These are phyloP conservation scores for Pogonophryne albipinna DNA, from an alignment of 2,797 vertebrate species.

Conservation along the genomic window DNA sequence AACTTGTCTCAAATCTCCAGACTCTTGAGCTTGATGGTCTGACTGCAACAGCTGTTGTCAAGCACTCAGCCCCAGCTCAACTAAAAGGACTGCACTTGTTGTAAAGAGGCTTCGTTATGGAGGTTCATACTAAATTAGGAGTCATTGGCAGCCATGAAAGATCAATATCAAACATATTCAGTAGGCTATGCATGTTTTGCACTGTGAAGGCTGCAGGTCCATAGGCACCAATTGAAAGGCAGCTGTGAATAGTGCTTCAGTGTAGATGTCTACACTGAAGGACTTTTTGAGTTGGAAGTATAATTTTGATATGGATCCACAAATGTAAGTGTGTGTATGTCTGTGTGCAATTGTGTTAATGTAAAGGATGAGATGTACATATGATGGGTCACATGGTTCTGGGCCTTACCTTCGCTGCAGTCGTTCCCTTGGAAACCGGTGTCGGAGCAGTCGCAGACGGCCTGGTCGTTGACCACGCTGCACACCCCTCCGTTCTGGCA, in stretches of 20 bases:
- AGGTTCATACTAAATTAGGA: conserved; percentile 49
- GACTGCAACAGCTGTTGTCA: conserved; percentile 53
- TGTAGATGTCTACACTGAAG: conserved; percentile 39
- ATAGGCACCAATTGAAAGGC: conserved; percentile 38
- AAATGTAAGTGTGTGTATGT: conserved; percentile 27
- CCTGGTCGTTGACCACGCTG: conserved; percentile 94
- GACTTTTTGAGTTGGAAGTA: conserved; percentile 14
- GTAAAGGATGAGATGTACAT: conserved; percentile 71
- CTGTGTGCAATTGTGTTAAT: conserved; percentile 32
- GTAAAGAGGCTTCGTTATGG: conserved; percentile 48
- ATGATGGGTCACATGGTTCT: conserved; percentile 74
- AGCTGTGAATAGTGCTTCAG: conserved; percentile 22
- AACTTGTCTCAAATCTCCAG: conserved; percentile 49
- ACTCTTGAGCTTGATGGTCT: conserved; percentile 23
- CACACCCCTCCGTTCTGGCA: conserved; percentile 98
- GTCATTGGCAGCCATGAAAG: conserved; percentile 56
- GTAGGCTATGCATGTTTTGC: conserved; percentile 68
- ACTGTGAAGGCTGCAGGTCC: conserved; percentile 62
- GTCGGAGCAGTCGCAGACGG: conserved; percentile 95
- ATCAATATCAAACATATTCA: conserved; percentile 72
- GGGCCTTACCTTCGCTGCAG: conserved; percentile 99
- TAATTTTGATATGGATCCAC: conserved; percentile 20
- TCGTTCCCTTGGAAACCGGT: conserved; percentile 97
- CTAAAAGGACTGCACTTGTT: conserved; percentile 44
- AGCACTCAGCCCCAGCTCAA: conserved; percentile 40